Percentiles rank a stretch among this genome's conserved stretches.
phyloP scores from a whole-genome alignment of 2,797 vertebrate species.

The Halcyon smyrnensis region DNA sequence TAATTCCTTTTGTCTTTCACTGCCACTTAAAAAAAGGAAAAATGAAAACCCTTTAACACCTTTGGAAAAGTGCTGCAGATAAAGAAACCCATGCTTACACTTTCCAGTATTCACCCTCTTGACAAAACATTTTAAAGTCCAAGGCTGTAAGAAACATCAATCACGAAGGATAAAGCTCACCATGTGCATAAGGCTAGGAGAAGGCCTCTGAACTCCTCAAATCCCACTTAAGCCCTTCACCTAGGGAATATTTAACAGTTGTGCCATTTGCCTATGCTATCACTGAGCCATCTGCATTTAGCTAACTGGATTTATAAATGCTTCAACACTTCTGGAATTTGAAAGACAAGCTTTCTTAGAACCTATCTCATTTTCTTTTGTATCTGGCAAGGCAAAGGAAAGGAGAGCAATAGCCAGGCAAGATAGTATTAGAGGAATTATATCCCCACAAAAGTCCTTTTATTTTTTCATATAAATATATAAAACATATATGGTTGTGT shows the following conservation, averaged over 20 bases:
- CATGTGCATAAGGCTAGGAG: not conserved
- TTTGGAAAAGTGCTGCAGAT: not conserved
- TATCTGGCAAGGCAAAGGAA: not conserved
- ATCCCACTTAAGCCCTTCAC: slow-evolving; percentile 30
- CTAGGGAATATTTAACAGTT: slow-evolving; percentile 9
- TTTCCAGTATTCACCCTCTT: not conserved
- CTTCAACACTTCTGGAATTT: not conserved
- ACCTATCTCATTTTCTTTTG: not conserved
- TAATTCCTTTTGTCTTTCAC: not conserved
- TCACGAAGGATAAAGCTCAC: not conserved
- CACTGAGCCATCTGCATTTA: not conserved
- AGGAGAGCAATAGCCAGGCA: not conserved
- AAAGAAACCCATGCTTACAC: not conserved
- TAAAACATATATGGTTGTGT: not conserved
- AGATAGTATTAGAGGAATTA: not conserved
- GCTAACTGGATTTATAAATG: slow-evolving; percentile 22
- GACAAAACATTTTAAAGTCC: not conserved
- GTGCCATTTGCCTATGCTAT: slow-evolving; percentile 38
- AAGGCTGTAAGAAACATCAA: not conserved
- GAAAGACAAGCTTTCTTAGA: slow-evolving; percentile 2
- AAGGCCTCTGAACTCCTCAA: slow-evolving; percentile 18
- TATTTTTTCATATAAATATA: not conserved
- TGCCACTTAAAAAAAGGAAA: not conserved
- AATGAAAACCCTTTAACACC: rapidly evolving
- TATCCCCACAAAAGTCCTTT: not conserved